Base-by-base conservation (phyloP, 2,797 vertebrate genomes). In the Allobates femoralis region DNA sequence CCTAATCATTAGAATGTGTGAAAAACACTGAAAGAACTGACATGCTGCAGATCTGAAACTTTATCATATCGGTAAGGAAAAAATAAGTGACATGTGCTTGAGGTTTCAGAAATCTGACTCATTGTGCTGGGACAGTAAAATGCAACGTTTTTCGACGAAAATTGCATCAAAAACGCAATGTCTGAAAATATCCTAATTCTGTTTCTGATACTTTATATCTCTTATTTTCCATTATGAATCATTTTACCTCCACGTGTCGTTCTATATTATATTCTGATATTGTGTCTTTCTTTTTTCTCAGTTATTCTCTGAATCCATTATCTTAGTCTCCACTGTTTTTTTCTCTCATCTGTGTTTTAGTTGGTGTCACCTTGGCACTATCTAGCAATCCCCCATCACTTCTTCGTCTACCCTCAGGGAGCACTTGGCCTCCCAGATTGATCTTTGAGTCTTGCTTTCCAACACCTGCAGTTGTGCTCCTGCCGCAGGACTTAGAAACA, bases 361-460 rank as follows among this genome's bases (percentile, higher is more conserved):
- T 10, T 23, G 4, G 46, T 84, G 56, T 66, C 19, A 64, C 50
- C 32, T 79, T 23, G 41, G 69, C 64, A 7, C 26, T 79, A 19
- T 77, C 51, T 56, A 34, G 8, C 8, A 79, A 32, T 58, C 41
- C 46, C 26, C 41, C n/a, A 56, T 55, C 32, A 10, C 50, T 69
- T 73, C 51, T 71, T 14, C 26, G 21, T 67, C 51, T 83, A 30
- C 73, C 80, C 85, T 82, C 19, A 83, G 85, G 73, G 79, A 26
- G 55, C 79, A 69, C 51, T 86, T 83, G 73, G 60, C 73, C 80
- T 77, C 80, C 64, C 18, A 77, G 85, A n/a, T 80, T 81, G 71
- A 86, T 86, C 79, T 86, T 50, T 86, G 56, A 56, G 73, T 32
- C 73, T 41, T 56, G n/a, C 79, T 67, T 50, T 76, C 51, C 73